Base-by-base conservation (phyloP, 1,140 invertebrate genomes). In the Drosophila mauritiana region DNA sequence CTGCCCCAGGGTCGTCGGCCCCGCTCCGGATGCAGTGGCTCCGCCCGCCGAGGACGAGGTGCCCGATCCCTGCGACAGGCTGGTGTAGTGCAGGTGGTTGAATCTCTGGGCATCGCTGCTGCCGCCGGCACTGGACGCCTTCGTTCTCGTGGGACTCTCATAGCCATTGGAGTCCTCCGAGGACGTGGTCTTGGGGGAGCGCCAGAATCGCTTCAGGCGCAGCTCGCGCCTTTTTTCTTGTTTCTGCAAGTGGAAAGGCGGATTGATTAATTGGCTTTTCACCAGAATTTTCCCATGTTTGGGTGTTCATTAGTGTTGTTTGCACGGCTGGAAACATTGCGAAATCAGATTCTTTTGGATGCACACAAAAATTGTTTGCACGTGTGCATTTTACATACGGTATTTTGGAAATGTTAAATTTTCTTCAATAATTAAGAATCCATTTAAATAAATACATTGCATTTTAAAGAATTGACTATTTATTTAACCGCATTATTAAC, bases 221-320 rank as follows among this genome's bases (percentile, higher is more conserved):
- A 92, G 55, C 68, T 93, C 92, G 88, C 92, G 92, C 82, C 92
- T 91, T 92, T 93, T 93, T 88, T 93, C 92, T 91, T 92, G 92
- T 88, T 93, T 93, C 92, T 93, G 82, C 15, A 80, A 58, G 37
- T 37, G 27, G 52, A 57, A 39, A 11, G 22, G 7, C 15, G 0
- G 27, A 72, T 54, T 54, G 54, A 76, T 75, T 76, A 64, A 73
- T 42, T 42, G 13, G 20, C 6, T 3, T 70, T 34, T 31, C 31
- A 31, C 1, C 8, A 31, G 25, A 27, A 10, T 8, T 39, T 53
- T 15, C 10, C 37, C 10, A 4, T 0, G 7, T 34, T 2, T 25
- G 8, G 2, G 12, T 10, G 25, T 68, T 37, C 39, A 67, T 46
- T 61, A 40, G 56, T 25, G 20, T 0, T 39, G 25, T 58, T 40